Percentiles rank a stretch among this genome's conserved stretches.
Evolutionary conservation across 1,140 invertebrate genomes (phyloP).

Genomic region (Neuroterus valhalla): DNA sequence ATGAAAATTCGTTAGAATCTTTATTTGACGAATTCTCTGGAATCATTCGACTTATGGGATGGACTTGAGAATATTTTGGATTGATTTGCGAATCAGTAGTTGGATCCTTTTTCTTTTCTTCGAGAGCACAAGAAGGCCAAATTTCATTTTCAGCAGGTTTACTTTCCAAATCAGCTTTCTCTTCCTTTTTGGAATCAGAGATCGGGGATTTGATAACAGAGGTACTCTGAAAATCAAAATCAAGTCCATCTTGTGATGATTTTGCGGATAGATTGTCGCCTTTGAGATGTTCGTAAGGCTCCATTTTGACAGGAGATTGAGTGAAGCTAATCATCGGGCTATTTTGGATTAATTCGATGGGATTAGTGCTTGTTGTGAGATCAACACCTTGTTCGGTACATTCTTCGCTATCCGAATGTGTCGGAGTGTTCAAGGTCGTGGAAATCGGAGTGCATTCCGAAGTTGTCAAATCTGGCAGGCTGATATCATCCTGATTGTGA

Average conservation of each 20-base stretch:
- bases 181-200: background rate
- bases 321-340: slow-evolving; percentile 72
- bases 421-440: slow-evolving; percentile 71
- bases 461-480: slow-evolving; percentile 68
- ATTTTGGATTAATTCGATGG: slow-evolving; percentile 69
- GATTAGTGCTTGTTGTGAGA: slow-evolving; percentile 66
- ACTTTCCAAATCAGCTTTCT: too few relatives aligned
- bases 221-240: slow-evolving; percentile 58
- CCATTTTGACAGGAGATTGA: slow-evolving; percentile 62
- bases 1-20: background rate
- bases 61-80: background rate
- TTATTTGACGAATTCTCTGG: background rate
- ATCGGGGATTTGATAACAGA: background rate
- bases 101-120: background rate
- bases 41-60: background rate
- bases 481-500: slow-evolving; percentile 70
- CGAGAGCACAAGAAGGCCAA: too few relatives aligned
- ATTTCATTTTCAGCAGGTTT: too few relatives aligned
- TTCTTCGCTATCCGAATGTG: slow-evolving; percentile 71
- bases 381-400: slow-evolving; percentile 61
- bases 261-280: slow-evolving; percentile 36
- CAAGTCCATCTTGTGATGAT: slow-evolving; percentile 54
- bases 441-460: slow-evolving; percentile 69
- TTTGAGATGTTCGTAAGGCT: slow-evolving; percentile 53
- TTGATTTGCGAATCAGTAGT: background rate